These are phyloP conservation scores for Syncerus caffer DNA, from an alignment of 2,797 vertebrate species.

Conservation along the genomic window DNA sequence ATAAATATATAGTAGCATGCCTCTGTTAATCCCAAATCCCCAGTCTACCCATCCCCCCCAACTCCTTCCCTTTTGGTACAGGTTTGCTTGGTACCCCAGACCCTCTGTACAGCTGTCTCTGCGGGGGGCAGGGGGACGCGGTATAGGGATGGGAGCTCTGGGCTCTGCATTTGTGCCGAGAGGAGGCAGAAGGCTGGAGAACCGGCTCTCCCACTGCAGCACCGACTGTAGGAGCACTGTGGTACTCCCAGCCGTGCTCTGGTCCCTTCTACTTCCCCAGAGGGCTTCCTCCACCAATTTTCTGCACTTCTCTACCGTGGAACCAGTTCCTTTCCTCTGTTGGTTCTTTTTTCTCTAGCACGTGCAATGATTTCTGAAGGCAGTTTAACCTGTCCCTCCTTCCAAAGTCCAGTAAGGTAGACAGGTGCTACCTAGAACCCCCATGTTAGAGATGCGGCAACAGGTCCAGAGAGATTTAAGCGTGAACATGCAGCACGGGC, in stretches of 20 bases:
- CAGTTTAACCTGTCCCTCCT: not conserved
- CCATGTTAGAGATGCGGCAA: not conserved
- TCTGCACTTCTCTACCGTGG: fast-evolving
- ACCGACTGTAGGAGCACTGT: fast-evolving
- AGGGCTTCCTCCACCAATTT: not conserved
- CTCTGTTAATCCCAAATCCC: not conserved
- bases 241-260: too few species aligned
- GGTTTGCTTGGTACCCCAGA: not conserved
- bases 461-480: not conserved
- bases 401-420: not conserved
- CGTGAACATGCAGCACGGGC: fast-evolving
- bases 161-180: not conserved
- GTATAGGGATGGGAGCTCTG: not conserved
- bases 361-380: not conserved
- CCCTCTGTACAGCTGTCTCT: not conserved
- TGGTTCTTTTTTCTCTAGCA: not conserved
- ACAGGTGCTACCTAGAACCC: not conserved
- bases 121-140: not conserved
- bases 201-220: fast-evolving
- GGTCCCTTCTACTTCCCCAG: not conserved
- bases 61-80: not conserved
- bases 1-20: not conserved
- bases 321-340: not conserved
- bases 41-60: not conserved
- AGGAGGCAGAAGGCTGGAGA: not conserved